These are phyloP conservation scores for Chloroceryle inda DNA, from an alignment of 2,797 vertebrate species.

Conservation along the genomic window DNA sequence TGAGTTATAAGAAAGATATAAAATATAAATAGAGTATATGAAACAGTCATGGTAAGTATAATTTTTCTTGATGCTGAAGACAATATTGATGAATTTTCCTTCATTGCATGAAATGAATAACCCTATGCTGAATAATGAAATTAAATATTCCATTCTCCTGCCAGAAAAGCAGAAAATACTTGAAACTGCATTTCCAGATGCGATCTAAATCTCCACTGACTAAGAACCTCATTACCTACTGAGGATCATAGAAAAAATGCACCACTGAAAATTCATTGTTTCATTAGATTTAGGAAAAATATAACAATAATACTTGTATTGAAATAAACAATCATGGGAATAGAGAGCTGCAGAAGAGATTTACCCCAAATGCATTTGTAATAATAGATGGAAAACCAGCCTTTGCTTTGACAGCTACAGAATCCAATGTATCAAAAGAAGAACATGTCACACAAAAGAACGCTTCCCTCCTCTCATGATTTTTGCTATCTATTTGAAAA, in stretches of 20 bases:
- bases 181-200: slow-evolving; percentile 42
- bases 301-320: not conserved
- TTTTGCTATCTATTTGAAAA: slow-evolving; percentile 67
- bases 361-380: slow-evolving; percentile 39
- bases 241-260: not conserved
- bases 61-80: slow-evolving; percentile 56
- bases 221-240: not conserved
- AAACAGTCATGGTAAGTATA: slow-evolving; percentile 29
- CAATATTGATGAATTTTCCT: slow-evolving; percentile 52
- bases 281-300: slow-evolving; percentile 9
- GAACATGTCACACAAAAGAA: slow-evolving; percentile 39
- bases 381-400: slow-evolving; percentile 28
- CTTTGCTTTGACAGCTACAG: slow-evolving; percentile 54
- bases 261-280: slow-evolving; percentile 18
- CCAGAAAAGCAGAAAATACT: slow-evolving; percentile 51
- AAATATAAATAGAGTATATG: slow-evolving; percentile 70
- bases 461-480: slow-evolving; percentile 37
- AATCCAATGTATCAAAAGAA: slow-evolving; percentile 53
- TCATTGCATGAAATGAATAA: slow-evolving; percentile 50
- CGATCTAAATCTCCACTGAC: slow-evolving; percentile 44
- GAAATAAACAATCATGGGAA: slow-evolving; percentile 48
- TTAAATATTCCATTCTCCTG: slow-evolving; percentile 62
- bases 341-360: not conserved
- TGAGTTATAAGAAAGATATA: slow-evolving; percentile 61
- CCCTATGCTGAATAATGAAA: slow-evolving; percentile 42